phyloP scores from a whole-genome alignment of 2,797 vertebrate species.

The Tadarida brasiliensis region DNA sequence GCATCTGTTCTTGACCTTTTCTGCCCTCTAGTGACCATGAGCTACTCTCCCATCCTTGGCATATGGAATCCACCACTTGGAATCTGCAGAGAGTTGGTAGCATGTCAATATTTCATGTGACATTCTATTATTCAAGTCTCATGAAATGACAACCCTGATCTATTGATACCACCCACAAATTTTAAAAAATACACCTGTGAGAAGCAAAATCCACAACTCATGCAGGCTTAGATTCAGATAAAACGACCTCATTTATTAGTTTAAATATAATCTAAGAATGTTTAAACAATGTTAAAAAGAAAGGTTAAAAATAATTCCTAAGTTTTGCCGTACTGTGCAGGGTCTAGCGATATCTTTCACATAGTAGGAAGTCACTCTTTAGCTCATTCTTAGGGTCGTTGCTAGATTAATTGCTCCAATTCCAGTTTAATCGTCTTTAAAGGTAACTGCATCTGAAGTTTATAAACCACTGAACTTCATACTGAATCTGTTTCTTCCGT shows the following conservation, averaged over 20 bases:
- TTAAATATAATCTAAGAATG: slow-evolving; percentile 12
- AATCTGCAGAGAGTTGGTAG: neutral
- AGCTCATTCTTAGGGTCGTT: neutral
- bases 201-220: slow-evolving; percentile 11
- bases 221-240: neutral
- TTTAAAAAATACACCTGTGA: neutral
- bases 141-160: neutral
- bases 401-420: neutral
- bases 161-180: neutral
- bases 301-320: slow-evolving; percentile 56
- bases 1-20: neutral
- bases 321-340: neutral
- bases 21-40: slow-evolving; percentile 11
- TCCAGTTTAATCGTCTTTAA: neutral
- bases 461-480: neutral
- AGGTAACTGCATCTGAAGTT: slow-evolving; percentile 15
- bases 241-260: neutral
- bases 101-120: neutral
- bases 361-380: neutral
- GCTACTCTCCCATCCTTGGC: neutral
- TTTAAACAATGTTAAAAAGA: slow-evolving; percentile 9
- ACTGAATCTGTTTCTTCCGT: neutral
- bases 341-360: neutral
- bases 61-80: neutral
- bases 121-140: neutral